phyloP scores from a whole-genome alignment of 1,140 invertebrate genomes.

The Lysiphlebus fabarum region DNA sequence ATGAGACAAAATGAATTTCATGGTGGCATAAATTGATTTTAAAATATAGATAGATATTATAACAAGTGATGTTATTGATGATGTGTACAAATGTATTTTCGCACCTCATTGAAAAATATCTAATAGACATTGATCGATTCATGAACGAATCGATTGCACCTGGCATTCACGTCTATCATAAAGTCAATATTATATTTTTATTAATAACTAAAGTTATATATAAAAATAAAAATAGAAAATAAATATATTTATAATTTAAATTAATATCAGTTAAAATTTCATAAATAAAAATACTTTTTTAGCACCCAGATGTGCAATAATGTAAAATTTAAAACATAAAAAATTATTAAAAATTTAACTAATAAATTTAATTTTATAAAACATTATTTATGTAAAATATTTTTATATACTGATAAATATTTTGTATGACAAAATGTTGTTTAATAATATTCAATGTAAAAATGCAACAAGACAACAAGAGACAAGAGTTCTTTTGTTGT shows the following conservation, averaged over 20 bases:
- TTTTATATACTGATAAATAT: too few species aligned
- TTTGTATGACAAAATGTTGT: too few species aligned
- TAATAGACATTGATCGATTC: conserved; percentile 31
- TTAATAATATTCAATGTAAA: neutral
- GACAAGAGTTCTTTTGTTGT: too few species aligned
- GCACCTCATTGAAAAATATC: conserved; percentile 22
- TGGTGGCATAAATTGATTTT: neutral
- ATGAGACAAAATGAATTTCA: conserved; percentile 26
- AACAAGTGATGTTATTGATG: conserved; percentile 19
- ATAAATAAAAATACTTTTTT: too few species aligned
- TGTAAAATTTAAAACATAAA: too few species aligned
- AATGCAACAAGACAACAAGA: neutral
- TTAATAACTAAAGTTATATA: too few species aligned
- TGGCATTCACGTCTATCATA: conserved; percentile 23
- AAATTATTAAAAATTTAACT: neutral
- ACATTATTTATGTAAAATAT: neutral
- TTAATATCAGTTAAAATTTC: too few species aligned
- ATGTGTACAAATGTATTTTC: conserved; percentile 25
- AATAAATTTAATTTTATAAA: neutral
- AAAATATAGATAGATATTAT: conserved; percentile 4
- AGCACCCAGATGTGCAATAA: too few species aligned
- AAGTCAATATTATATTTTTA: neutral
- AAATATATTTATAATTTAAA: too few species aligned
- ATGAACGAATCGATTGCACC: conserved; percentile 25
- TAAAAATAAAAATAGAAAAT: too few species aligned